These are phyloP conservation scores for Ophiodon elongatus DNA, from an alignment of 2,113 vertebrate species.

Conservation along the genomic window DNA sequence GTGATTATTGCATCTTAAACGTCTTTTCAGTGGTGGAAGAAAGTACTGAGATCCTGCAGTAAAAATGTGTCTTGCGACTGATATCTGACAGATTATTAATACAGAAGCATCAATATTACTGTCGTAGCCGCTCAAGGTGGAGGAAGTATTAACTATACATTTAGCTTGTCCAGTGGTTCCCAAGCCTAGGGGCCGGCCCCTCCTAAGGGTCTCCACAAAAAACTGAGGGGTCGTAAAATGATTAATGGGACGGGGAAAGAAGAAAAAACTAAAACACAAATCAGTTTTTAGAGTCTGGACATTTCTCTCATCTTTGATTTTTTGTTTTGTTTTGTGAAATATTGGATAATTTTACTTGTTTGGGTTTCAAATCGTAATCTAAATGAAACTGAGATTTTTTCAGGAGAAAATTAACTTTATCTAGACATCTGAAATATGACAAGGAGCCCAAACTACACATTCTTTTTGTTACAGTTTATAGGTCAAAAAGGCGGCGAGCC, in stretches of 20 bases:
- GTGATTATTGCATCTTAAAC: not conserved
- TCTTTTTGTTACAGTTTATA: not conserved
- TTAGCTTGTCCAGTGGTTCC: too few relatives aligned
- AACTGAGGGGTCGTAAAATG: not conserved
- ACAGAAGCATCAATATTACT: not conserved
- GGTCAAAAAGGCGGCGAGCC: not conserved
- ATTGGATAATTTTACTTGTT: not conserved
- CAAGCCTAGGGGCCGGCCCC: too few relatives aligned
- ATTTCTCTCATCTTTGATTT: not conserved
- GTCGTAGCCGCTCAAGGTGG: too few relatives aligned
- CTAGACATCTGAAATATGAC: not conserved
- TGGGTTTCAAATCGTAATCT: not conserved
- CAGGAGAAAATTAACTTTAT: not conserved
- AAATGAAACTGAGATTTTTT: not conserved
- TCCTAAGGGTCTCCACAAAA: too few relatives aligned
- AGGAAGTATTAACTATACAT: too few relatives aligned
- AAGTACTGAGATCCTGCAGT: not conserved
- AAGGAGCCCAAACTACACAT: not conserved
- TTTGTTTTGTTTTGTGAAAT: not conserved
- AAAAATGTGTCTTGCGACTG: not conserved
- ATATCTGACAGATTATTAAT: not conserved
- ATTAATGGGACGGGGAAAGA: not conserved
- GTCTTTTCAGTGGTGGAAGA: not conserved
- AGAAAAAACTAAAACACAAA: not conserved
- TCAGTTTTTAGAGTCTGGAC: not conserved